Base-by-base conservation (phyloP, 2,888 invertebrate species). In the Scaptomyza tumidula region DNA sequence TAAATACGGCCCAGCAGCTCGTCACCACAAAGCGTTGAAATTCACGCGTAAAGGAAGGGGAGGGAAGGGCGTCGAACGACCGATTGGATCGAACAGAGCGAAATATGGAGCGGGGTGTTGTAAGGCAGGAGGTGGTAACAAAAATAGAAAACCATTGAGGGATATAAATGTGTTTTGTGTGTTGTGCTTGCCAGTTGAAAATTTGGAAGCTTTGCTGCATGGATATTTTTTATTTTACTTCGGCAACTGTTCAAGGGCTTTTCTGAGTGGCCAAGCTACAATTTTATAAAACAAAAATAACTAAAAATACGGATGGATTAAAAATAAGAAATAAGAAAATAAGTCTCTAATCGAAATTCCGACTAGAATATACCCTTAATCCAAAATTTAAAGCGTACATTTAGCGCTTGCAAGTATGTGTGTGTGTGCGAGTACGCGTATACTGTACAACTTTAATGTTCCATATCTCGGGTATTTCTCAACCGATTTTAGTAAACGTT, bases 21-120 rank as follows among this genome's bases (percentile, higher is more conserved):
- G 59, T 75, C 79, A 88, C 85, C 85, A 88, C 85, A 85, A 88
- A 84, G 70, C 71, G 88, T 76, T 75, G 84, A 85, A 83, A 71
- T 86, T 88, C 80, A 83, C 88, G 86, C 85, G 88, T 71, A 61
- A 62, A 72, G 39, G 19, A 19, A 19, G 24, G 24, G 24, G 5
- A 24, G 39, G 14, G 39, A 70, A 49, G 39, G 16, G 41, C 44
- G 62, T 43, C 53, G 39, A 39, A n/a, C 39, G 39, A 39, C 39
- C 39, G 14, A 14, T 14, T 39, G 14, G 39, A 39, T 14, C 6
- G 39, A 37, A n/a, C 35, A 37, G n/a, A 37, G 19, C 19, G n/a
- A 6, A n/a, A 2, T 10, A 4, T 4, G 29, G 29, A 6, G 29
- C 29, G 29, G 35, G 35, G 35, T 35, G 35, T 13, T 13, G 3